Base-by-base conservation (phyloP, 2,797 vertebrate genomes). In the Phrynocephalus guinanensis region DNA sequence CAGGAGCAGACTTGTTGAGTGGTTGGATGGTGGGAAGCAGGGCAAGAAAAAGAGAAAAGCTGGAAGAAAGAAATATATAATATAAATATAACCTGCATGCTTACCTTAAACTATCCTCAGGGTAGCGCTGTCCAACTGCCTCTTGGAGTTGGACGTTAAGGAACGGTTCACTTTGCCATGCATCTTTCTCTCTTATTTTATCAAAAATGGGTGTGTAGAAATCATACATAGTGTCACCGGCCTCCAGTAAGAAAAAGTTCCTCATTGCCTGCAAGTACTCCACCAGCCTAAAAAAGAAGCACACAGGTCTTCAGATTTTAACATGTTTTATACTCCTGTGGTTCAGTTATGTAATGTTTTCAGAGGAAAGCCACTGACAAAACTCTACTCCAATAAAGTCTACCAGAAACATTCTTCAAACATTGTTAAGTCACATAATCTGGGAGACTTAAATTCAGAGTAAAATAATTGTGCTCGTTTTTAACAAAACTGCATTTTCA, bases 191-290 rank as follows among this genome's bases (percentile, higher is more conserved):
- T 95, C 98, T 97, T 90, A 99, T 98, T 95, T 99, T 99, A 91
- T 99, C 99, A 95, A 99, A 99, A 95, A 99, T 99, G 67, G 98
- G 98, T 0, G 98, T 99, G 95, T 99, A 99, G 94, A 99, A 99
- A 94, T 99, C 99, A 89, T 99, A 99, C 99, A 99, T 99, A 52
- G 98, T 99, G 95, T 99, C 99, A 70, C 99, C 99, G 16, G 98
- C 99, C 95, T 99, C 99, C 95, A 99, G 97, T 87, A 99, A 96
- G 95, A 99, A 99, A 93, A 99, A 99, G 95, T 99, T 99, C 91
- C 99, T 98, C 99, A 99, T 99, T 24, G 99, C 98, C 80, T 99
- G 98, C 78, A 99, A 97, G 94, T 99, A 99, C 79, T 98, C 99
- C 86, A 99, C 96, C 85, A 99, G 94, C 92, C 99, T 99, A 90